These are phyloP conservation scores for Eurosta solidaginis DNA, from an alignment of 1,140 invertebrate species.

Conservation along the genomic window DNA sequence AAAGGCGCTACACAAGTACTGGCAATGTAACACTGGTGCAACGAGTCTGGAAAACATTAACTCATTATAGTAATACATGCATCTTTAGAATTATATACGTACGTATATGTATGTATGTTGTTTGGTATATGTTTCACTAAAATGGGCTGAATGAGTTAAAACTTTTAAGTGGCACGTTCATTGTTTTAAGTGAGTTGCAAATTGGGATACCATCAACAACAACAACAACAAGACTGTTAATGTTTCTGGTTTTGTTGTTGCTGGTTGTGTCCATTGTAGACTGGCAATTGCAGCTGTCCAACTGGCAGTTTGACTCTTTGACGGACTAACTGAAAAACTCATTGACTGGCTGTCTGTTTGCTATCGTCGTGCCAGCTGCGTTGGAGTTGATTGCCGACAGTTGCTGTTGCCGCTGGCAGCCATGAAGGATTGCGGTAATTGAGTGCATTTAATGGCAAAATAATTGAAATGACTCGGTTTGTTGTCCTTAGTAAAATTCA, in stretches of 20 bases:
- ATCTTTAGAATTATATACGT: background rate
- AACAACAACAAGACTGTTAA: too few species aligned
- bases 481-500: slow-evolving; percentile 20
- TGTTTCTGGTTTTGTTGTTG: background rate
- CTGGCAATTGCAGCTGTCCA: background rate
- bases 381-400: background rate
- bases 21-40: too few species aligned
- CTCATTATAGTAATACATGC: too few species aligned
- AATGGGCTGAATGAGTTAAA: background rate
- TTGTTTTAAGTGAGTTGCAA: background rate
- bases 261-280: background rate
- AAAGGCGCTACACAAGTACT: too few species aligned
- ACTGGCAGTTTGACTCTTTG: background rate
- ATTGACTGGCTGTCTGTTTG: background rate
- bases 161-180: slow-evolving; percentile 25
- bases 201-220: slow-evolving; percentile 10
- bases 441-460: slow-evolving; percentile 25
- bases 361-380: background rate
- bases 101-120: too few species aligned
- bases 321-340: background rate
- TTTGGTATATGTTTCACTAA: slow-evolving; percentile 1
- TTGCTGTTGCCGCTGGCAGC: background rate
- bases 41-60: too few species aligned
- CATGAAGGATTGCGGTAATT: slow-evolving; percentile 10
- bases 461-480: slow-evolving; percentile 28